These are phyloP conservation scores for Cladopsammia gracilis DNA, from an alignment of 64 coral and sea anemone genomes.

Conservation along the genomic window DNA sequence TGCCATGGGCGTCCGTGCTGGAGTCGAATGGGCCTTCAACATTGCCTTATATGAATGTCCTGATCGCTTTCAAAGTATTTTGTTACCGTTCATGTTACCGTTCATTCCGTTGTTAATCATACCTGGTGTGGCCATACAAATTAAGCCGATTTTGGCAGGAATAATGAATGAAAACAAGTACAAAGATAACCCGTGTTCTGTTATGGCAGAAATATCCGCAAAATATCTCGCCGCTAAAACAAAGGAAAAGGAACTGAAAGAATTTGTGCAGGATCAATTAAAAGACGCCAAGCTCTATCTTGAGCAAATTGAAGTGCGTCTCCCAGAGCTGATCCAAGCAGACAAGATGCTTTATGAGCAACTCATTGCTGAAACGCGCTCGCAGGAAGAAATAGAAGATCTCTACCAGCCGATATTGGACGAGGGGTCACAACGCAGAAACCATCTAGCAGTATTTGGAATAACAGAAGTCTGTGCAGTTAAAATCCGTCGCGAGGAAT, in stretches of 20 bases:
- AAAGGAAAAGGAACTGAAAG: not conserved
- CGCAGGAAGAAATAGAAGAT: not conserved
- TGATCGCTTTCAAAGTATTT: too few relatives aligned
- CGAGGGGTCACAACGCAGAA: not conserved
- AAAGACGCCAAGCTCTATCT: not conserved
- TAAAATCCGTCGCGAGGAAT: not conserved
- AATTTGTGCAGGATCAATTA: not conserved
- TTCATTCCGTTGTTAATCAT: too few relatives aligned
- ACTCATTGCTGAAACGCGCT: not conserved
- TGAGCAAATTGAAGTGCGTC: not conserved
- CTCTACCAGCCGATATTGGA: not conserved
- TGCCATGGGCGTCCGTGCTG: too few relatives aligned
- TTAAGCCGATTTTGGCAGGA: too few relatives aligned
- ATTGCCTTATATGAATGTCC: too few relatives aligned
- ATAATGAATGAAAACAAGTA: too few relatives aligned
- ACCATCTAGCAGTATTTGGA: not conserved
- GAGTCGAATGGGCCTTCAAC: too few relatives aligned
- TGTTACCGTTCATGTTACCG: too few relatives aligned
- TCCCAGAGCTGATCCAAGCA: slow-evolving; percentile 1
- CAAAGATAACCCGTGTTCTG: too few relatives aligned
- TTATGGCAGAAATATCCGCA: not conserved
- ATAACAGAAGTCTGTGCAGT: not conserved
- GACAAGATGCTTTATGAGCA: not conserved
- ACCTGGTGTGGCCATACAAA: too few relatives aligned
- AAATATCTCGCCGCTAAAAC: not conserved